A percentile compares a stretch with the other conserved stretches of the same genome.
Evolutionary conservation across 2,797 vertebrate species (phyloP).

Genomic region (Bryconaethiops microstoma): DNA sequence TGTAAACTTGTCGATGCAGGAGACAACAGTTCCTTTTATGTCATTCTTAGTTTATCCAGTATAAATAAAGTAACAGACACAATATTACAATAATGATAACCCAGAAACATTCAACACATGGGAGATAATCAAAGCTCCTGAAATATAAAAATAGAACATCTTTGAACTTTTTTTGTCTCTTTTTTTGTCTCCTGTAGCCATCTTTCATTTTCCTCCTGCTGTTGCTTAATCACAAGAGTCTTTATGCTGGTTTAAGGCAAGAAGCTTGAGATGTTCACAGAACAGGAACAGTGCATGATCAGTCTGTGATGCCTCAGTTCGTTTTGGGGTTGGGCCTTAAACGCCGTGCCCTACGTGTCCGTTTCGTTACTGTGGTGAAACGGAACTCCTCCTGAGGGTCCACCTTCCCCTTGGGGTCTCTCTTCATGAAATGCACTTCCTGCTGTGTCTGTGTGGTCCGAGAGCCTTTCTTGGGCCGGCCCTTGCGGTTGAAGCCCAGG

Average conservation of each 20-base stretch:
- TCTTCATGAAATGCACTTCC: slow-evolving; percentile 88
- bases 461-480: slow-evolving; percentile 81
- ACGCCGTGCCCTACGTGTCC: slow-evolving; percentile 82
- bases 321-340: slow-evolving; percentile 77
- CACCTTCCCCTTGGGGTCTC: slow-evolving; percentile 75
- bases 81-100: slow-evolving; percentile 72
- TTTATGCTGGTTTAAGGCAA: slow-evolving; percentile 65
- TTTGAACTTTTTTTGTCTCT: slow-evolving; percentile 70
- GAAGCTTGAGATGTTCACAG: slow-evolving; percentile 63
- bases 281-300: slow-evolving; percentile 47
- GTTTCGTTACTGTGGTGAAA: slow-evolving; percentile 83
- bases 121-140: slow-evolving; percentile 74
- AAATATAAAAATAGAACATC: slow-evolving; percentile 87
- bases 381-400: slow-evolving; percentile 80
- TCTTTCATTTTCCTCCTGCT: slow-evolving; percentile 60
- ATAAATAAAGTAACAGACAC: slow-evolving; percentile 82
- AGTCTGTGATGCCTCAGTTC: slow-evolving; percentile 66
- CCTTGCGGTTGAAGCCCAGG: slow-evolving; percentile 84
- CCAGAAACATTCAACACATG: slow-evolving; percentile 75
- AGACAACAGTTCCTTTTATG: slow-evolving; percentile 67
- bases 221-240: slow-evolving; percentile 64
- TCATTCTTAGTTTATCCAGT: slow-evolving; percentile 78
- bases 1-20: slow-evolving; percentile 71
- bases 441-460: slow-evolving; percentile 82
- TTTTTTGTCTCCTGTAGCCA: slow-evolving; percentile 54